Evolutionary conservation across 2,113 vertebrate genomes (phyloP), one percentile per base, ranked within the genome.

Genomic region (Notothenia rossii): DNA sequence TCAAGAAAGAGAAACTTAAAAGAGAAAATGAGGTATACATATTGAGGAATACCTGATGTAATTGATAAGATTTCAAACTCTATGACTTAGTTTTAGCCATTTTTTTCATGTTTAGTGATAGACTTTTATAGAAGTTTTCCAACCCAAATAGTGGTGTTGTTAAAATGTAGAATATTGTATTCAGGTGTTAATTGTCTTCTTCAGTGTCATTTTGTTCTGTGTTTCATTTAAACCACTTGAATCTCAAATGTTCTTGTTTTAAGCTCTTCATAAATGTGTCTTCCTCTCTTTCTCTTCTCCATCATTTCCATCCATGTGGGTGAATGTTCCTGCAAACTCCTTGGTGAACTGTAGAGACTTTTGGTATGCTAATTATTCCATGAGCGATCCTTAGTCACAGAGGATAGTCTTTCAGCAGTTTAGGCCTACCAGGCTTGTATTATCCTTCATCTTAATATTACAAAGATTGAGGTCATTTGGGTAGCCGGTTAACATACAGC

Each of bases 271-370:
- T 93, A 85, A 94, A 92, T 85, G 75, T 93, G 81, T 92, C 89
- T 95, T 91, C 86, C 89, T 92, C 88, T 94, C 88, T 94, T 86
- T 93, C 89, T 93, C 94, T 94, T 94, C 93, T 95, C 90, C 92
- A 92, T 96, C 92, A 91, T 96, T 93, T 95, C 95, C 94, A 95
- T 96, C 94, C 96, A 89, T 96, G 88, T 96, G 95, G 94, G 91
- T 96, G 92, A 97, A 95, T 96, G 91, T 95, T 96, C 93, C 96
- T 96, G 95, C 91, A 96, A 97, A 95, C 80, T 93, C 91, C 91
- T 95, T 93, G 94, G 92, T 94, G 94, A 96, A 95, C 95, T 96
- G 88, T 96, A 97, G 95, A 96, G 95, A 96, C 92, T 86, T 96
- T 97, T 96, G 94, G 94, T 97, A 95, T 94, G 94, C 94, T 96